Percentiles rank a stretch among this genome's conserved stretches.
Evolutionary conservation across 1,140 invertebrate genomes (phyloP).

Genomic region (Tetramorium simillimum): DNA sequence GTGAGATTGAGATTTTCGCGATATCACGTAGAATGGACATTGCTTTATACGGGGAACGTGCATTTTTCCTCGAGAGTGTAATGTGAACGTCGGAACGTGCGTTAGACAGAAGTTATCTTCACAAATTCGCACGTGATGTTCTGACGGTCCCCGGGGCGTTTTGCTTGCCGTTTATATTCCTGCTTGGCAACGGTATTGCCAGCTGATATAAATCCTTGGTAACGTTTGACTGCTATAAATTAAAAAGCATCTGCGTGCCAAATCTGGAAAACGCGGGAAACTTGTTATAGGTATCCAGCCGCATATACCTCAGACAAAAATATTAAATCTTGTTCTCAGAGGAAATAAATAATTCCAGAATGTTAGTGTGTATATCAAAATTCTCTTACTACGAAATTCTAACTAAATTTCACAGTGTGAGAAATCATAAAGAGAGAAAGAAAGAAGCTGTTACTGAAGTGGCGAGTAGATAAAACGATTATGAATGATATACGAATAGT

Average conservation of each 20-base stretch:
- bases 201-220: constrained; percentile 30
- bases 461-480: not conserved
- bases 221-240: constrained; percentile 46
- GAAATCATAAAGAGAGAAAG: not conserved
- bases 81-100: not conserved
- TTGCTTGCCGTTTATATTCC: constrained; percentile 44
- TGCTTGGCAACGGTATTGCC: constrained; percentile 30
- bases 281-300: not conserved
- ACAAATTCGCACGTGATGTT: constrained; percentile 46
- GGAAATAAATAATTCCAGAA: not conserved
- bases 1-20: constrained; percentile 28
- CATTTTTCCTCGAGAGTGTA: not conserved
- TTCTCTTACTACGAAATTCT: not conserved
- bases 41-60: not conserved
- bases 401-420: not conserved
- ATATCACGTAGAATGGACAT: not conserved
- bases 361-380: not conserved
- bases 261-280: constrained; percentile 26
- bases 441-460: not conserved
- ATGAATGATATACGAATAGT: no score
- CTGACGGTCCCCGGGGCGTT: constrained; percentile 2
- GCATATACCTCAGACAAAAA: not conserved
- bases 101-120: constrained; percentile 14
- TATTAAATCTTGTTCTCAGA: constrained; percentile 2
- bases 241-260: constrained; percentile 48